phyloP scores from a whole-genome alignment of 2,888 invertebrate genomes.

The Toxonevra muliebris region DNA sequence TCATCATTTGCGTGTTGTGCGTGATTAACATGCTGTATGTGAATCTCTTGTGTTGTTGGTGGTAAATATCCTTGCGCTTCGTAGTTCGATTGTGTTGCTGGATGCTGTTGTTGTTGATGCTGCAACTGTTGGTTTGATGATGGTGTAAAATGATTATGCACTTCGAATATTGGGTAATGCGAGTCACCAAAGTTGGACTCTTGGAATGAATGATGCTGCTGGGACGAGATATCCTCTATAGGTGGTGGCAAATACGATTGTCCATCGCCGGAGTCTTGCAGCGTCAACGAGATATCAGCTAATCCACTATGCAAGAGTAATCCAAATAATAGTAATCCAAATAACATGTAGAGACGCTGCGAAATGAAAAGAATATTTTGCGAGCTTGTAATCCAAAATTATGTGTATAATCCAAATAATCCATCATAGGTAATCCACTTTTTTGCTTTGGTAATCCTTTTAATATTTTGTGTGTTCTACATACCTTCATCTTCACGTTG shows the following conservation, averaged over 20 bases:
- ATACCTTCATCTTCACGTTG: slow-evolving; percentile 60
- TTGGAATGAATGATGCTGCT: slow-evolving; percentile 40
- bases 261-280: slow-evolving; percentile 27
- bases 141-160: slow-evolving; percentile 49
- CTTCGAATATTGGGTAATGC: slow-evolving; percentile 53
- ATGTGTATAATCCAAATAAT: slow-evolving; percentile 1
- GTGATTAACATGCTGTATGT: slow-evolving; percentile 42
- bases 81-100: neutral
- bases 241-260: slow-evolving; percentile 37
- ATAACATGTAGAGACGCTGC: slow-evolving; percentile 28
- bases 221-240: slow-evolving; percentile 13
- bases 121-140: neutral
- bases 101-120: slow-evolving; percentile 24
- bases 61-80: slow-evolving; percentile 39
- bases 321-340: slow-evolving; percentile 46
- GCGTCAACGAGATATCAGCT: slow-evolving; percentile 52
- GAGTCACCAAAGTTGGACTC: slow-evolving; percentile 51
- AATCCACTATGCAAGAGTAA: slow-evolving; percentile 41
- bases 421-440: slow-evolving; percentile 1
- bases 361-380: slow-evolving; percentile 22
- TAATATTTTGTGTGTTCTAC: slow-evolving; percentile 35
- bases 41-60: slow-evolving; percentile 39
- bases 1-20: slow-evolving; percentile 42
- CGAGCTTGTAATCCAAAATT: neutral
- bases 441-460: slow-evolving; percentile 8